A percentile compares a stretch with the other conserved stretches of the same genome.
Conservation (phyloP, 1,140 invertebrate species). For the Lucilia cuprina region DNA sequence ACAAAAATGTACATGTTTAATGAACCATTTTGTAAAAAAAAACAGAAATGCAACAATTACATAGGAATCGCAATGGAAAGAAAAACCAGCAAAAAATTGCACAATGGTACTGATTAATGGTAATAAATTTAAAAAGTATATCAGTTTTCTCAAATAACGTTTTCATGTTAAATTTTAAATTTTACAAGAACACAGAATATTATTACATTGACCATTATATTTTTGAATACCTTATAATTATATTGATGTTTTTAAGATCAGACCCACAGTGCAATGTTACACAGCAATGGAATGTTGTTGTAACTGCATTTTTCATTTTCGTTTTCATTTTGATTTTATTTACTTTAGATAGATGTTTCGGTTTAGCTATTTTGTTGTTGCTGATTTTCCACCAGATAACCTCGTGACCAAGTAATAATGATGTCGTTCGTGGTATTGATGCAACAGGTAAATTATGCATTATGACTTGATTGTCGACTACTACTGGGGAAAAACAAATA, state of each 20-base stretch:
- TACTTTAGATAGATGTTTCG: background rate
- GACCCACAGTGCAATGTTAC: no score
- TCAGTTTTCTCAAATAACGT: no score
- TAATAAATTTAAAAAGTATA: no score
- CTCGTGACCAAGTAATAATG: slow-evolving; percentile 27
- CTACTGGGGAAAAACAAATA: slow-evolving; percentile 34
- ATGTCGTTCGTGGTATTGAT: slow-evolving; percentile 18
- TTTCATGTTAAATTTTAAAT: no score
- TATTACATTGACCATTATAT: no score
- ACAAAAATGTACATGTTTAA: background rate
- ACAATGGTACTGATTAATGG: background rate
- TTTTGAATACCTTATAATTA: no score
- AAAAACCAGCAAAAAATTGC: background rate
- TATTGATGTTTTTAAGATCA: no score
- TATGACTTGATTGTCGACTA: slow-evolving; percentile 3
- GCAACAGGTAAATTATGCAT: slow-evolving; percentile 25
- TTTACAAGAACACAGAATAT: no score
- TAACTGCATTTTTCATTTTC: slow-evolving; percentile 18
- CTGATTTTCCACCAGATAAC: slow-evolving; percentile 26
- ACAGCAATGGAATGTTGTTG: slow-evolving; percentile 17
- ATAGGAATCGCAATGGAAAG: background rate
- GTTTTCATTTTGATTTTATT: background rate
- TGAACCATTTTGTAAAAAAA: background rate
- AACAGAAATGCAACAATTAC: background rate
- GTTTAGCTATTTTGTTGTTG: background rate